Evolutionary conservation across 2,797 vertebrate genomes (phyloP).

Genomic region (Champsocephalus esox): DNA sequence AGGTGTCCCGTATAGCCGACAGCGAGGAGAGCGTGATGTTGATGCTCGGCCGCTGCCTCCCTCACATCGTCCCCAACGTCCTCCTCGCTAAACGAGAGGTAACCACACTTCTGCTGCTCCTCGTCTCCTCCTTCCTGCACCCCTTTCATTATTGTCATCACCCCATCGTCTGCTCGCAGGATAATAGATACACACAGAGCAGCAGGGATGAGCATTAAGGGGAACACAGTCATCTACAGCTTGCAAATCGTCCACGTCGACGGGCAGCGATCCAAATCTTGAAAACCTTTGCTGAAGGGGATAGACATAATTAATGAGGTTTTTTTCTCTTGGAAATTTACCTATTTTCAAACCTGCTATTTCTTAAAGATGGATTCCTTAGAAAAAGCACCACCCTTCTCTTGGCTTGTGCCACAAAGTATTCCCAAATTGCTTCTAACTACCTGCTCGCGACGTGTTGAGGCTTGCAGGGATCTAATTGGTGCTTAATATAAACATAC

Average conservation of each 20-base stretch:
- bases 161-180: conserved; percentile 52
- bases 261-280: background rate
- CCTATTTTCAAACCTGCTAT: conserved; percentile 42
- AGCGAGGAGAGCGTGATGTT: conserved; percentile 97
- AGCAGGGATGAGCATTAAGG: conserved; percentile 23
- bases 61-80: conserved; percentile 98
- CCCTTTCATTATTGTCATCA: conserved; percentile 52
- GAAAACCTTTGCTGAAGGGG: conserved; percentile 3
- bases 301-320: conserved; percentile 20
- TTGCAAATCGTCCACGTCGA: background rate
- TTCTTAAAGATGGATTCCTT: conserved; percentile 25
- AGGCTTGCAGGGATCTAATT: conserved; percentile 13
- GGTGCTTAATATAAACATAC: background rate
- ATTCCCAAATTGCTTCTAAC: conserved; percentile 22
- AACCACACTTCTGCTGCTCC: conserved; percentile 57
- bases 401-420: conserved; percentile 42
- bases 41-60: conserved; percentile 98
- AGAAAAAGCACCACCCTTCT: conserved; percentile 27
- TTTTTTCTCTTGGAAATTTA: conserved; percentile 35
- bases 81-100: conserved; percentile 99
- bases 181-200: conserved; percentile 76
- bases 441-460: background rate
- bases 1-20: conserved; percentile 98
- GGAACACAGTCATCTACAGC: background rate
- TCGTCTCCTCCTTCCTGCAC: conserved; percentile 18